These are phyloP conservation scores for Calliopum simillimum DNA, from an alignment of 2,888 invertebrate species.

Conservation along the genomic window DNA sequence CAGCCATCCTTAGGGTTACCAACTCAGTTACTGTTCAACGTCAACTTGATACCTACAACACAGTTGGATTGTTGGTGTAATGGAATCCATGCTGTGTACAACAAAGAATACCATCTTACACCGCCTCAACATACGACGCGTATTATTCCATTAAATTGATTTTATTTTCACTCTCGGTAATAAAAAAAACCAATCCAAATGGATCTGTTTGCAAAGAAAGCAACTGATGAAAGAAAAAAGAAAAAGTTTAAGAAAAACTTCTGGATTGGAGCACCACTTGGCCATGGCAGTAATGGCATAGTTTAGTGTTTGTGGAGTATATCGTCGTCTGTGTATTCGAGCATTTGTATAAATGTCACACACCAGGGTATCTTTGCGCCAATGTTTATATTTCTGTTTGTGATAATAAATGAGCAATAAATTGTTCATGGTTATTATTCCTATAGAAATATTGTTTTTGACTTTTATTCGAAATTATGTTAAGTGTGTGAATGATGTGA, in stretches of 20 bases:
- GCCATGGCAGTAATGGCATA: no score
- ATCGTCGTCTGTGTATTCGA: neutral
- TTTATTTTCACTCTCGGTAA: neutral
- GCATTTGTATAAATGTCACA: neutral
- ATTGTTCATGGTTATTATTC: neutral
- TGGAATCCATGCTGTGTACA: neutral
- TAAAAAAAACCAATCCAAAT: slow-evolving; percentile 10
- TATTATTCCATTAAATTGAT: slow-evolving; percentile 16
- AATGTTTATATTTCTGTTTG: neutral
- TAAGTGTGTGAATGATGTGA: no score
- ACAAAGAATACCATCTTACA: neutral
- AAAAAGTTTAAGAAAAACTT: no score
- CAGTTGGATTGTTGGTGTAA: neutral
- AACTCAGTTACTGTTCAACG: neutral
- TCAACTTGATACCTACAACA: neutral
- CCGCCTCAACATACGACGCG: neutral
- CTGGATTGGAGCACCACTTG: no score
- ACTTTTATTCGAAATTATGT: no score
- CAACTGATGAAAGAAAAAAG: no score
- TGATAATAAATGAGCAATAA: slow-evolving; percentile 24
- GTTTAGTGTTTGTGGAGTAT: no score
- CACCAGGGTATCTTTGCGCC: no score
- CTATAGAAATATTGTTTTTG: neutral
- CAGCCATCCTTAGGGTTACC: neutral
- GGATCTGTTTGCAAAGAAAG: neutral